Conservation (phyloP, 2,113 vertebrate species). For the Craseonycteris thonglongyai region DNA sequence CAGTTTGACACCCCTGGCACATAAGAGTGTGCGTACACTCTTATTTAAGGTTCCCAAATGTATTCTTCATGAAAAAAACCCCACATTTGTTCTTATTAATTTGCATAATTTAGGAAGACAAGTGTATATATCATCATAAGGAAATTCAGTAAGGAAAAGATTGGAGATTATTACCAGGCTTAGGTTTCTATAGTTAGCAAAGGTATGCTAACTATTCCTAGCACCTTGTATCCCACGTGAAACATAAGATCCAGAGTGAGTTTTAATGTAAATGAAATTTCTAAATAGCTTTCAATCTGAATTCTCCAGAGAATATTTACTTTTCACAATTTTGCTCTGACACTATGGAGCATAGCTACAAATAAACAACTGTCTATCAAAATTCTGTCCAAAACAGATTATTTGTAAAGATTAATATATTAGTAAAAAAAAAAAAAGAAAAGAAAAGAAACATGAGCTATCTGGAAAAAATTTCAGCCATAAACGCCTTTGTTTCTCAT, state of each 20-base stretch:
- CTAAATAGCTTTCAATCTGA: conserved; percentile 10
- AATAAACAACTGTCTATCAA: neutral
- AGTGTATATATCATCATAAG: conserved; percentile 8
- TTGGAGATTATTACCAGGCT: neutral
- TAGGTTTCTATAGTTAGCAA: conserved; percentile 12
- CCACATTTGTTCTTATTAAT: conserved; percentile 6
- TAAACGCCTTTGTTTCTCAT: too few relatives aligned
- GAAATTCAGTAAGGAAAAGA: neutral
- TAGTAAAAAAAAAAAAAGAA: neutral
- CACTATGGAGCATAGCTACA: conserved; percentile 29
- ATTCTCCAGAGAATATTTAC: conserved; percentile 10
- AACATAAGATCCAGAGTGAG: conserved; percentile 18
- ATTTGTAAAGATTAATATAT: conserved; percentile 37
- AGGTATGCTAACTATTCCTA: conserved; percentile 7
- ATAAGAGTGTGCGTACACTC: neutral
- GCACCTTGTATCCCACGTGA: neutral
- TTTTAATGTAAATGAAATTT: conserved; percentile 42
- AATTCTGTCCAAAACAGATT: conserved; percentile 8
- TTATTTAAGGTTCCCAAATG: neutral
- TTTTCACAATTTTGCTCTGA: conserved; percentile 33
- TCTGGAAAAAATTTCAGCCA: too few relatives aligned
- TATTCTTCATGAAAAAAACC: neutral
- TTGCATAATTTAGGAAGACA: neutral
- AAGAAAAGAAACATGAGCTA: too few relatives aligned
- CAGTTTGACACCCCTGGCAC: too few relatives aligned